Base-by-base conservation (phyloP, 2,888 invertebrate species). In the Candidula unifasciata region DNA sequence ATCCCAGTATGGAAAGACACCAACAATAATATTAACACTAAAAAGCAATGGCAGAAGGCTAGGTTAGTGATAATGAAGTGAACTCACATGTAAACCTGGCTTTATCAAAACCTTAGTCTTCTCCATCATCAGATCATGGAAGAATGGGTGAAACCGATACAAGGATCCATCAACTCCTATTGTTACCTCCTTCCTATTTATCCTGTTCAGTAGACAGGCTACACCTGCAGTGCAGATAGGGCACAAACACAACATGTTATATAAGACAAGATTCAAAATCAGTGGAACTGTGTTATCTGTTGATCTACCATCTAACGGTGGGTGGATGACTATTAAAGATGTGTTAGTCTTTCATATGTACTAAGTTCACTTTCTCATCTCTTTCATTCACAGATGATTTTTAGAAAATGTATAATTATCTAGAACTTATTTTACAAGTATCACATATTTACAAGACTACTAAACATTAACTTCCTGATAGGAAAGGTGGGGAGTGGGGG, bases 91-190 rank as follows among this genome's bases (percentile, higher is more conserved):
- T 88, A 97, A 95, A 86, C 95, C 95, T 1, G 96, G 96, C 86
- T 95, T 95, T 71, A 97, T 95, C 86, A 98, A 95, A 82, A 93
- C 90, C 57, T 89, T 94, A 89, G 97, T 97, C 94, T 97, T 97
- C 90, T 97, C 96, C 91, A 96, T 96, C 97, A 99, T 98, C 91
- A 98, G 95, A 94, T 97, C 96, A 94, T 98, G 97, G 91, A 99
- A 99, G 94, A 97, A 97, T 13, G 99, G 99, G 94, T 99, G 99
- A 95, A 96, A 98, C 91, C 98, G 95, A 95, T 98, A 99, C 33
- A 99, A 97, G 87, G 98, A 98, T 88, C 99, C 99, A 94, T 99
- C 99, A 91, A 99, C 97, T 88, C 98, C 99, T 84, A 99, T 97
- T 16, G 98, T 97, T 85, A 98, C 97, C 89, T 95, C 95, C 33